Evolutionary conservation across 2,888 invertebrate genomes (phyloP).

Genomic region (Sclerodermus sp.): DNA sequence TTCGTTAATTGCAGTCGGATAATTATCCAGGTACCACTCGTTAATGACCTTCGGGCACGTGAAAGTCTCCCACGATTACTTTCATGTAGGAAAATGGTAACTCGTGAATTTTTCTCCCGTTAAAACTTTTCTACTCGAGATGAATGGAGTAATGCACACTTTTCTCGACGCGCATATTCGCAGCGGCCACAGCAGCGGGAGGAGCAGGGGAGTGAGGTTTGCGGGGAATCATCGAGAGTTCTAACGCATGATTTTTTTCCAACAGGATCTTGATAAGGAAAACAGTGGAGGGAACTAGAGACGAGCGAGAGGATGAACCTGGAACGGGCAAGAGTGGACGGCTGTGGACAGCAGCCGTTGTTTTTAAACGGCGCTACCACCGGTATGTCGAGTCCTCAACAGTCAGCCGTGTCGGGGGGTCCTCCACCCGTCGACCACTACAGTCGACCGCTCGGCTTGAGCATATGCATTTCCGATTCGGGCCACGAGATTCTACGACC

Average conservation of each 20-base stretch:
- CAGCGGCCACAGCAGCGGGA: too few species aligned
- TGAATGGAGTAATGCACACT: too few species aligned
- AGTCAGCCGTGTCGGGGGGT: slow-evolving; percentile 32
- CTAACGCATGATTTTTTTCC: too few species aligned
- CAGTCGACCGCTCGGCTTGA: slow-evolving; percentile 64
- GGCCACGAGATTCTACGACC: slow-evolving; percentile 85
- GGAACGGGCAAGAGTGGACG: slow-evolving; percentile 39
- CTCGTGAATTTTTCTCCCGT: too few species aligned
- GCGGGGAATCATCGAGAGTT: too few species aligned
- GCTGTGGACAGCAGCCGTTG: slow-evolving; percentile 41
- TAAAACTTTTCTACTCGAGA: too few species aligned
- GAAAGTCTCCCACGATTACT: slow-evolving; percentile 49
- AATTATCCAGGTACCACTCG: slow-evolving; percentile 28
- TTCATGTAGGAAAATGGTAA: slow-evolving; percentile 30
- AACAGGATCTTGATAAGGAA: too few species aligned
- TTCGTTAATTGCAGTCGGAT: slow-evolving; percentile 20
- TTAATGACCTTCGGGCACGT: slow-evolving; percentile 52
- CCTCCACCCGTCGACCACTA: slow-evolving; percentile 59
- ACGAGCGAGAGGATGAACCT: slow-evolving; percentile 27
- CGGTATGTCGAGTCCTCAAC: slow-evolving; percentile 38
- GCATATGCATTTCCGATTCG: slow-evolving; percentile 70
- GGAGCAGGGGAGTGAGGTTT: too few species aligned
- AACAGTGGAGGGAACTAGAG: too few species aligned
- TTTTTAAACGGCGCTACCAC: slow-evolving; percentile 40
- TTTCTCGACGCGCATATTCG: too few species aligned